phyloP scores from a whole-genome alignment of 2,113 vertebrate species.

The Tricholaema leucomelas region DNA sequence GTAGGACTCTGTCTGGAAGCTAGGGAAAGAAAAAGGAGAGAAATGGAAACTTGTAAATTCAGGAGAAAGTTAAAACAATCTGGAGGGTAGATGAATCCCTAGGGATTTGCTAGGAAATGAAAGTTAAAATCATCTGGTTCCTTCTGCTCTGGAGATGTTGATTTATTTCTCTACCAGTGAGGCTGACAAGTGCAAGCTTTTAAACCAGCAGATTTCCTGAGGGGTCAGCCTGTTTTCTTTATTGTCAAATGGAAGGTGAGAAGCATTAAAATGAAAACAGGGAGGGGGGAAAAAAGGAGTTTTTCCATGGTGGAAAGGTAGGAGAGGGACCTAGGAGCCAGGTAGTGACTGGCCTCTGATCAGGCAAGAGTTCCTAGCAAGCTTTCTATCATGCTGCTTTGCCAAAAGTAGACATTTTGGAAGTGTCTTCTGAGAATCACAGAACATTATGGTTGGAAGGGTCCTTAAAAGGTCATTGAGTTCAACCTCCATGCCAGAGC shows the following conservation, averaged over 20 bases:
- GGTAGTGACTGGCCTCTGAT: fast-evolving
- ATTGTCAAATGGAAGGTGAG: background rate
- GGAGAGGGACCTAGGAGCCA: background rate
- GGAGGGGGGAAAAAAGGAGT: background rate
- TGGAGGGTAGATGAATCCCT: background rate
- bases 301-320: background rate
- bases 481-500: too few relatives aligned
- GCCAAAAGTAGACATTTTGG: background rate
- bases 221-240: slow-evolving; percentile 3
- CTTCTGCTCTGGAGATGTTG: background rate
- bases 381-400: fast-evolving
- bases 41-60: slow-evolving; percentile 23
- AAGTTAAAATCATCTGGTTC: slow-evolving; percentile 44
- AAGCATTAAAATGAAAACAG: slow-evolving; percentile 10
- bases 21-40: background rate
- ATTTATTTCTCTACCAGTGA: background rate
- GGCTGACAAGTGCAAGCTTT: slow-evolving; percentile 15
- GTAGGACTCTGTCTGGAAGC: background rate
- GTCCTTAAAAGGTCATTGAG: too few relatives aligned
- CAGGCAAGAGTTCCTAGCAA: background rate
- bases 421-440: background rate
- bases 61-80: slow-evolving; percentile 45
- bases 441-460: too few relatives aligned
- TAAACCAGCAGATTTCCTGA: background rate
- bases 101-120: slow-evolving; percentile 45